Conservation (phyloP, 1,140 invertebrate species). For the Drosophila pseudoobscura region DNA sequence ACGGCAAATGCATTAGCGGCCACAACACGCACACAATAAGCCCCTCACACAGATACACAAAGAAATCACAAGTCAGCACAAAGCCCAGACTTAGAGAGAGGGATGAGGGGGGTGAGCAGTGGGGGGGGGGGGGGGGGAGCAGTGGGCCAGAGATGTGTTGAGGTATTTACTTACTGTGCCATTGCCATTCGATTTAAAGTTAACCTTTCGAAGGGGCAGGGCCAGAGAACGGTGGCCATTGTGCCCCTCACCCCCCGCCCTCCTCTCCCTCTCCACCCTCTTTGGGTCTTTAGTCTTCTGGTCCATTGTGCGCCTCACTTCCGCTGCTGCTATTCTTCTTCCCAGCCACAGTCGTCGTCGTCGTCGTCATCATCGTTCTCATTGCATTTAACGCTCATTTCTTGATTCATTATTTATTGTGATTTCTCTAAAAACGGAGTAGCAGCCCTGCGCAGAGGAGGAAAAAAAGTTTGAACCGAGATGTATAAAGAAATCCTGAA, state of each 20-base stretch:
- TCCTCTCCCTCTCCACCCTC: conserved; percentile 7
- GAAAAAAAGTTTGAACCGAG: conserved; percentile 74
- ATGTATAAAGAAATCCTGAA: conserved; percentile 56
- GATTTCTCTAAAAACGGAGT: conserved; percentile 65
- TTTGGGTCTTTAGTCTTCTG: conserved; percentile 41
- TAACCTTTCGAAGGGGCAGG: conserved; percentile 49
- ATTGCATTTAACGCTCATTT: conserved; percentile 82
- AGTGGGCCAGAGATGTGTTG: conserved; percentile 12
- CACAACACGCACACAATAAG: conserved; percentile 13
- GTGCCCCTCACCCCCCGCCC: conserved; percentile 3
- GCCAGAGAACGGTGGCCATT: conserved; percentile 31
- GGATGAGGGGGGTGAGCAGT: too few relatives aligned
- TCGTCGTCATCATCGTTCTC: conserved; percentile 44
- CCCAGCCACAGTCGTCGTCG: neutral
- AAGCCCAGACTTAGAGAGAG: neutral
- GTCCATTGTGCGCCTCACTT: conserved; percentile 71
- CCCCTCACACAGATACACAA: conserved; percentile 13
- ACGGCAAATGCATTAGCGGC: conserved; percentile 34
- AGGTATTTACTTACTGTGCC: conserved; percentile 73
- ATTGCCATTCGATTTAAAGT: conserved; percentile 74
- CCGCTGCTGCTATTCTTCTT: conserved; percentile 66
- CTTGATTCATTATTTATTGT: conserved; percentile 83
- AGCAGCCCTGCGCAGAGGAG: conserved; percentile 1
- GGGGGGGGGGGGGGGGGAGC: neutral
- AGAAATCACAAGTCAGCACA: conserved; percentile 71